Base-by-base conservation (phyloP, 2,113 vertebrate species). In the Odocoileus virginianus region DNA sequence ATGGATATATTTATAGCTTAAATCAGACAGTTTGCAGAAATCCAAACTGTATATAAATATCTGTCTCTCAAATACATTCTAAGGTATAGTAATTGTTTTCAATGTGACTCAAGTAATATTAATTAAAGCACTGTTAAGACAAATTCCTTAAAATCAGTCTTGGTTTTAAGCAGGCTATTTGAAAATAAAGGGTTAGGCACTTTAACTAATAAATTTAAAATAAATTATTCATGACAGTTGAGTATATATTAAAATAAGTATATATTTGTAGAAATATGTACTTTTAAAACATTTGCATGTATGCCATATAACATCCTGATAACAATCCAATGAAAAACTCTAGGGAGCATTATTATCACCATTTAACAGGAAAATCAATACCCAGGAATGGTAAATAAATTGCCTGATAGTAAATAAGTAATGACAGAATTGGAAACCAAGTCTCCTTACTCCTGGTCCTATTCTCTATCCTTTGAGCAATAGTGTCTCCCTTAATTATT, bases 311-410 rank as follows among this genome's bases (percentile, higher is more conserved):
- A 87, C 90, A 64, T 95, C 4, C 30, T 95, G 40, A 58, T 1
- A 84, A 81, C 71, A 82, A 17, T 0, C 16, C 23, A 81, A 7
- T 88, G 67, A 89, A 93, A 23, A 93, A 67, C 7, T 4, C 16
- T 86, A 6, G 17, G 23, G 6, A 67, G 25, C 74, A 71, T 43
- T 84, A 55, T 40, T 97, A 47, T 89, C 30, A 76, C 33, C 6
- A 76, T 96, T 93, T 96, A 6, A 81, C 71, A 86, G 54, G 40
- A 88, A 92, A 96, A 79, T 82, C 76, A 54, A 85, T 47, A 64
- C 4, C 2, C 5, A 89, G 4, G 27, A 82, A 64, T 47, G 8
- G 23, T 54, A 94, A 87, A 43, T 91, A 87, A 95, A 87, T 71
- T 89, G 57, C 7, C 28, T 83, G 12, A 52, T 30, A 28, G 61